These are phyloP conservation scores for Ditula angustiorana DNA, from an alignment of 2,888 invertebrate species.

Conservation along the genomic window DNA sequence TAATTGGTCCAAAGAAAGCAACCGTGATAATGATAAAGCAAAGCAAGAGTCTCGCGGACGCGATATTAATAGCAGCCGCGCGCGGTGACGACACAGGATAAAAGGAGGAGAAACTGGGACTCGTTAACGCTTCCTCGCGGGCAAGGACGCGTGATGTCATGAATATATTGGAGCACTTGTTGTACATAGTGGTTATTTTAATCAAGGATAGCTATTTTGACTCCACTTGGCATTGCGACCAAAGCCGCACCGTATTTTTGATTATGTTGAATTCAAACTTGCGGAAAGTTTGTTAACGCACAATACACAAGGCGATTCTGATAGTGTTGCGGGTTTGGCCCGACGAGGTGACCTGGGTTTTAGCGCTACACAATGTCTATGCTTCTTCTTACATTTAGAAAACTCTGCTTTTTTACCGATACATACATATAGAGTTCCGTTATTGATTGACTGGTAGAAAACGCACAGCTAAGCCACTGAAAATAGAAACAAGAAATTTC, in stretches of 20 bases:
- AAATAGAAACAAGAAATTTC: no score
- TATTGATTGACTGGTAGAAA: no score
- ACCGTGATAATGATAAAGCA: conserved; percentile 24
- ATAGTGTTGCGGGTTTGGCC: no score
- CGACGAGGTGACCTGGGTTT: no score
- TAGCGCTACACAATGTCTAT: no score
- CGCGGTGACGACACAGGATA: conserved; percentile 78
- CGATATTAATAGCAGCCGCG: conserved; percentile 70
- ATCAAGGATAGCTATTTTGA: not conserved
- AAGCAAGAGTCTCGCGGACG: no score
- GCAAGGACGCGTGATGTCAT: conserved; percentile 82
- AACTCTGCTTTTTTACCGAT: no score
- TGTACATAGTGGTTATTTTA: conserved; percentile 58
- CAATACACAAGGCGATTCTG: no score
- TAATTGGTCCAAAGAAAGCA: conserved; percentile 51
- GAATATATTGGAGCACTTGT: conserved; percentile 61
- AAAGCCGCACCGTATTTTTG: not conserved
- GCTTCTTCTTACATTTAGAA: no score
- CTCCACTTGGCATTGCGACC: not conserved
- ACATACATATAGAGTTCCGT: no score
- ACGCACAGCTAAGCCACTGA: no score
- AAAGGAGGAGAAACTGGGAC: conserved; percentile 76
- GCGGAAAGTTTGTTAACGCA: not conserved
- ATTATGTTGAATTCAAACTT: not conserved
- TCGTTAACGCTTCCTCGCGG: conserved; percentile 69